Evolutionary conservation across 1,140 invertebrate genomes (phyloP), one percentile per base, ranked within the genome.

Genomic region (Drosophila miranda): DNA sequence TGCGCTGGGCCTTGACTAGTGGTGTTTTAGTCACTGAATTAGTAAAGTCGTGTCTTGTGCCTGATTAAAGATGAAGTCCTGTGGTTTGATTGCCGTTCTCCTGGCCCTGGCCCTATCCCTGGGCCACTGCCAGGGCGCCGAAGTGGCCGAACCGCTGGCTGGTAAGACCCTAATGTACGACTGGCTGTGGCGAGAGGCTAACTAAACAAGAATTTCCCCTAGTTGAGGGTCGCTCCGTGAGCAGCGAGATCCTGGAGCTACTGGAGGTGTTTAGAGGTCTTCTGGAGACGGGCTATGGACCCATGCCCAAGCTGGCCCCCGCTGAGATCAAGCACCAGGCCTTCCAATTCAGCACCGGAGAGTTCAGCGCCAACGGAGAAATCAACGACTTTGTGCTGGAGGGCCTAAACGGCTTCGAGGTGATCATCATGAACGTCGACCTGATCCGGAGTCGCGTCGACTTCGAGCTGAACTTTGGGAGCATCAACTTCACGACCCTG

Each of bases 321-420:
- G 34, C 71, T 6, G 48, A 49, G 19, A 3, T 69, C 0, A 2
- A 23, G 0, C 64, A 90, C 11, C 61, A 58, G 50, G 44, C 81
- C 6, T 13, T 89, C 0, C 42, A 70, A 1, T 57, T 78, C 21
- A 63, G 57, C 7, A 62, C 68, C 1, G 76, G 66, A 6, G 71
- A 73, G 9, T n/a, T 90, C 4, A 69, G 46, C n/a, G 53, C 58
- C 6, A 48, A 21, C 1, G 64, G 70, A 3, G 69, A 59, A 2
- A 19, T 90, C 0, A 42, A 88, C 19, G 42, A 71, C 14, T 51
- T 89, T 4, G 41, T 52, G 14, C 38, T 90, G 6, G 13, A 75
- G 11, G 89, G 89, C 2, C 52, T 90, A 13, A 78, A 90, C 30
- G 74, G 59, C 11, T 90, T 78, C 54, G 80, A 89, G 6, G 60